A percentile compares a stretch with the other conserved stretches of the same genome.
These are phyloP conservation scores for Yponomeuta plumbellus DNA, from an alignment of 2,888 invertebrate genomes.

Conservation along the genomic window DNA sequence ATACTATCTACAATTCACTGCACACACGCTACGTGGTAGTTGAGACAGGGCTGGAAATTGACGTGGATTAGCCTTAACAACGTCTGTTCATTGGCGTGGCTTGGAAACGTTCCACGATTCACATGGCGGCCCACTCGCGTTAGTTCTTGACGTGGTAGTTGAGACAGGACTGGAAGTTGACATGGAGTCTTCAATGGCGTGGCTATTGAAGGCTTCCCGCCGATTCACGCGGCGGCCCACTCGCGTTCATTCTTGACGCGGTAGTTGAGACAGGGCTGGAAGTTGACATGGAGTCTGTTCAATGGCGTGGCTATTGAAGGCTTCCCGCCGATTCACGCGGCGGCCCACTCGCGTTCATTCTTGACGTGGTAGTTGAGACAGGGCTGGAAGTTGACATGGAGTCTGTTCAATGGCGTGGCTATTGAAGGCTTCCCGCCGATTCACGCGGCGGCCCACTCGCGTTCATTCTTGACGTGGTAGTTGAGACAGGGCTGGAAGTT, in stretches of 20 bases:
- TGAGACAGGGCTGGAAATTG: constrained; percentile 79
- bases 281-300: constrained; percentile 94
- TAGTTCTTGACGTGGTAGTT: constrained; percentile 61
- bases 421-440: neutral
- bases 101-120: neutral
- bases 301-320: no score
- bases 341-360: constrained; percentile 53
- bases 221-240: constrained; percentile 36
- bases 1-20: constrained; percentile 18
- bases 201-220: no score
- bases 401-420: no score
- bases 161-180: constrained; percentile 81
- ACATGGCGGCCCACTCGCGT: constrained; percentile 45
- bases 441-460: constrained; percentile 42
- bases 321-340: constrained; percentile 17
- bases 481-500: constrained; percentile 79
- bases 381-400: constrained; percentile 87
- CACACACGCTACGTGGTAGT: constrained; percentile 59
- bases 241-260: constrained; percentile 59
- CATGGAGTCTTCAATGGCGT: no score
- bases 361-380: constrained; percentile 63
- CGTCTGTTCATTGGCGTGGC: no score
- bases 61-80: constrained; percentile 71
- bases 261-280: constrained; percentile 69
- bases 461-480: constrained; percentile 60